Evolutionary conservation across 2,113 vertebrate species (phyloP).

Genomic region (Brachypteracias leptosomus): DNA sequence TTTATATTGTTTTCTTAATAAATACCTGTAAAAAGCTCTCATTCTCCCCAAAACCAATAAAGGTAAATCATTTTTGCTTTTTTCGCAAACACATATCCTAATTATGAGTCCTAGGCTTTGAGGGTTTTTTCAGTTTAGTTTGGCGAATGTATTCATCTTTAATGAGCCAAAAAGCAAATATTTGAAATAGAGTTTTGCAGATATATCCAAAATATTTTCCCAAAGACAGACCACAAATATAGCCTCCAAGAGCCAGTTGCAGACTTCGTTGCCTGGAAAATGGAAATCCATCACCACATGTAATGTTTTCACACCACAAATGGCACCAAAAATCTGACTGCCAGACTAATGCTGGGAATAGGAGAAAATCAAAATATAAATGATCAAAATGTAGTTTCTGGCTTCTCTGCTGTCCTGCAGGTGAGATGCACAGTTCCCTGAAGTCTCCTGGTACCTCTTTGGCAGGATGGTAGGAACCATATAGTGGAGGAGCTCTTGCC

Average conservation of each 20-base stretch:
- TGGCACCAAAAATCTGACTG: neutral
- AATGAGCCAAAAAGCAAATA: neutral
- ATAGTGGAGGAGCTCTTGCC: neutral
- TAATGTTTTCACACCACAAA: neutral
- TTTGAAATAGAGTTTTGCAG: slow-evolving; percentile 5
- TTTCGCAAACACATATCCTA: neutral
- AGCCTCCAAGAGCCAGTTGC: neutral
- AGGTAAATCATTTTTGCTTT: neutral
- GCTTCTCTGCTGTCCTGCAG: neutral
- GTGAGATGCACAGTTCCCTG: neutral
- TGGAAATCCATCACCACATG: neutral
- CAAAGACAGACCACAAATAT: neutral
- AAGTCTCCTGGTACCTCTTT: neutral
- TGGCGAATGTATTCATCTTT: neutral
- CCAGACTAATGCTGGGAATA: neutral
- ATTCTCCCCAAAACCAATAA: neutral
- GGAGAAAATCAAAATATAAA: neutral
- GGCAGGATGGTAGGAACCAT: neutral
- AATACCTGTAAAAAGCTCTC: neutral
- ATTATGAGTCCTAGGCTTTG: neutral
- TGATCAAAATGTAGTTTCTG: neutral
- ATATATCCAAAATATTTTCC: slow-evolving; percentile 32
- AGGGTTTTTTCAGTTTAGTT: neutral
- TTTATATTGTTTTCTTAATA: neutral
- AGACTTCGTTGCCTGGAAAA: neutral